Evolutionary conservation across 2,888 invertebrate species (phyloP), one percentile per base, ranked within the genome.

Genomic region (Plusia festucae): DNA sequence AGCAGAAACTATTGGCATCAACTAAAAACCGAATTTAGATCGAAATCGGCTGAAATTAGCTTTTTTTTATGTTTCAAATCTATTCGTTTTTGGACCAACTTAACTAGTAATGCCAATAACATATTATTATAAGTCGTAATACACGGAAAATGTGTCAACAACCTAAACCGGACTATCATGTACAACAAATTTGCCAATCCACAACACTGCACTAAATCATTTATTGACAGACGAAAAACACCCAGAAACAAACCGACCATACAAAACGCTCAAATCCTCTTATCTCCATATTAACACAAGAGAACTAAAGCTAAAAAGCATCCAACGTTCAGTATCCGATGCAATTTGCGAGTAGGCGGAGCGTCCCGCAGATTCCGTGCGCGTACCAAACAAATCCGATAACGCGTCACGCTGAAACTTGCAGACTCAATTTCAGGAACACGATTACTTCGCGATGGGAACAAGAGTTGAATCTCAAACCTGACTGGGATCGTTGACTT

Each of bases 331-430:
- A 71, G 74, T 68, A 76, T 68, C 72, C 72, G 80, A 77, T 85
- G 84, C 83, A 83, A 82, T 83, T 81, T 77, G 65, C 68, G 65
- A 72, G 81, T 79, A 82, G 82, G 82, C 79, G 83, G 85, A 73
- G 64, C 66, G 60, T 56, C 60, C 63, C 70, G 66, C 62, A 83
- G 85, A 91, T 93, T 91, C 93, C 81, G 77, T 53, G 82, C 90
- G 93, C 93, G 93, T 93, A 71, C 88, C 82, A 88, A 88, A 90
- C 92, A 93, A 94, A 94, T 93, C 92, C 89, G 94, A 94, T 94
- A 94, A 94, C 93, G 87, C 88, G 90, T 91, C 88, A 87, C 85
- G 87, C 86, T 82, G 85, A 88, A 90, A 90, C 89, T 90, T 86
- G 86, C 88, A 89, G 91, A 92, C 91, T 92, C 91, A 88, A 92